Evolutionary conservation across 1,140 invertebrate genomes (phyloP), one percentile per base, ranked within the genome.

Genomic region (Cylas formicarius): DNA sequence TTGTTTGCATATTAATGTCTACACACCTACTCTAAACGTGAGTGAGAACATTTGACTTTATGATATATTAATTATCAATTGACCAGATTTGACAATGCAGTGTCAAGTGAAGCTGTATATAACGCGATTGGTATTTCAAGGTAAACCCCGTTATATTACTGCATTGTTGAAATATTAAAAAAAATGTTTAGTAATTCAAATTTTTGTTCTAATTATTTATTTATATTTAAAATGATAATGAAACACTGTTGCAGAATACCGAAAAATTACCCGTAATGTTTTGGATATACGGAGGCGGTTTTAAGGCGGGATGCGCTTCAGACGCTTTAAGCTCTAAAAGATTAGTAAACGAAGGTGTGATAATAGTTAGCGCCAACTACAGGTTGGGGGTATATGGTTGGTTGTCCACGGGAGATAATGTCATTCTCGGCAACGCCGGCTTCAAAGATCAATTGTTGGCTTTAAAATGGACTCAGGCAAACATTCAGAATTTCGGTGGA

Each of bases 301-400:
- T 31, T 11, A 5, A 17, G n/a, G 14, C 28, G n/a, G 28, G 28
- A 31, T 16, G 28, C n/a, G 28, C 18, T 6, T 31, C 18, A 5
- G 18, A 31, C 14, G 14, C 8, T 9, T 31, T 16, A 13, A 17
- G 28, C 18, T 17, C 28, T n/a, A 13, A 31, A 31, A 8, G 2
- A 16, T 31, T 31, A 7, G 18, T 31, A 10, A 17, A 31, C 2
- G 28, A 63, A 17, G 63, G 69, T 17, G 53, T 73, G 4, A 63
- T 77, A 9, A 61, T 76, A 1, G 67, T 76, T 11, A 71, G 11
- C 7, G 13, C 18, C 13, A 35, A 17, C 22, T 17, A n/a, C n/a
- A n/a, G n/a, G n/a, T n/a, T n/a, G n/a, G 38, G 38, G 3, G 7
- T 20, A 6, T 18, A 29, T 2, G 23, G 38, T 16, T 40, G 27